These are phyloP conservation scores for Pseudolaguvia tuberculata DNA, from an alignment of 2,113 vertebrate genomes.

Conservation along the genomic window DNA sequence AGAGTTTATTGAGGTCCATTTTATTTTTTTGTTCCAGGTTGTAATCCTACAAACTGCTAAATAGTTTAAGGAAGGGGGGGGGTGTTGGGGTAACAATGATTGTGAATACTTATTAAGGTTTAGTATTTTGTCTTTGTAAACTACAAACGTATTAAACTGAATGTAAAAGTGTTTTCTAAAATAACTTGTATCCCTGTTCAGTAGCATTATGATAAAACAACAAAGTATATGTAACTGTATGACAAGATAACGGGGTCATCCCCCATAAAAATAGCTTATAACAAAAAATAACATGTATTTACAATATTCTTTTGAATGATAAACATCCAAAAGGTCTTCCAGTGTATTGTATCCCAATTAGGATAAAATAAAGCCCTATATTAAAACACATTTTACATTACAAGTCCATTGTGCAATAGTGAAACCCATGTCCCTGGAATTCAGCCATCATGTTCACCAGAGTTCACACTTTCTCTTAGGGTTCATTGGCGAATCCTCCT, in stretches of 20 bases:
- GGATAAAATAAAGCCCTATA: slow-evolving; percentile 5
- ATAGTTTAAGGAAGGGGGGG: background rate
- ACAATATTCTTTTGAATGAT: slow-evolving; percentile 31
- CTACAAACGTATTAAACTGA: background rate
- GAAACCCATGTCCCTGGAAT: background rate
- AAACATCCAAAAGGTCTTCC: slow-evolving; percentile 52
- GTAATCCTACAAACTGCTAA: background rate
- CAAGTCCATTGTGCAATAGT: background rate
- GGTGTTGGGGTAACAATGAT: background rate
- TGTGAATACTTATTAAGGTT: too few relatives aligned
- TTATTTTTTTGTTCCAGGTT: background rate
- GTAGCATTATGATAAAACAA: too few relatives aligned
- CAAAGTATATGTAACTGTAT: background rate
- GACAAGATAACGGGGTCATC: slow-evolving; percentile 38
- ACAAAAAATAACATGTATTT: slow-evolving; percentile 27
- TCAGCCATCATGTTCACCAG: slow-evolving; percentile 73
- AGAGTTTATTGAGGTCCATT: background rate
- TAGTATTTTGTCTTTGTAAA: background rate
- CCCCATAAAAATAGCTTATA: slow-evolving; percentile 34
- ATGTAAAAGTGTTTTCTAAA: background rate
- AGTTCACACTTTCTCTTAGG: slow-evolving; percentile 88
- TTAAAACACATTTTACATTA: background rate
- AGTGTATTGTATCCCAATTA: slow-evolving; percentile 53
- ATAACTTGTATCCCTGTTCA: background rate
- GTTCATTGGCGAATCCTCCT: slow-evolving; percentile 81